Evolutionary conservation across 2,888 invertebrate genomes (phyloP), one percentile per base, ranked within the genome.

Genomic region (Linnaemya vulpina): DNA sequence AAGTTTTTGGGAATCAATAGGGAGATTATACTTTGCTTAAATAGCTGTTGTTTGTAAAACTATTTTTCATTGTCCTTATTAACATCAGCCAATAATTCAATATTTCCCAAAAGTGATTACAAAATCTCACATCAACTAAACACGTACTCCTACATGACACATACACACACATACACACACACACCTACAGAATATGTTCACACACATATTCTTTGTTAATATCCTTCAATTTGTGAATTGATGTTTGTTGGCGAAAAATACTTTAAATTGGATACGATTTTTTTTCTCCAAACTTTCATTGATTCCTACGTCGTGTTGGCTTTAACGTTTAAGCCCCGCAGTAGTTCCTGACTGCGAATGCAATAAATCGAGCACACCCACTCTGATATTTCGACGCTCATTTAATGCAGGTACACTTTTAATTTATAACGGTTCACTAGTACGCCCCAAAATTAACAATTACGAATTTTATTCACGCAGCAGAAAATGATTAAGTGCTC

Each of bases 371-470:
- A 60, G 58, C 17, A 76, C 67, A 67, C 63, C 38, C 55, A 46
- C 46, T 25, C 30, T n/a, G 43, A 30, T 30, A 65, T 63, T 75
- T 55, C 53, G 15, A 40, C 17, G 62, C n/a, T 43, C 30, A 35
- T 67, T 65, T 58, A 67, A 67, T 77, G 67, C 35, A 46, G 46
- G 38, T 73, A 49, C 30, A 30, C 25, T 82, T 73, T 81, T 74
- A 81, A 84, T 84, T 84, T 84, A 81, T 74, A 81, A 74, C 84
- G n/a, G 63, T 67, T 77, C 53, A 80, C 58, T 63, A 81, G 70
- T 81, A 81, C 84, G 84, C 84, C 84, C 81, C 81, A 84, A n/a
- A 81, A 81, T 77, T 81, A 81, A 77, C 81, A 84, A 84, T 81
- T 84, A 81, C 77, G 62, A 55, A 77, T 84, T 84, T 68, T 78